A percentile compares a stretch with the other conserved stretches of the same genome.
Conservation (phyloP, 2,888 invertebrate genomes). For the Lampropteryx suffumata region DNA sequence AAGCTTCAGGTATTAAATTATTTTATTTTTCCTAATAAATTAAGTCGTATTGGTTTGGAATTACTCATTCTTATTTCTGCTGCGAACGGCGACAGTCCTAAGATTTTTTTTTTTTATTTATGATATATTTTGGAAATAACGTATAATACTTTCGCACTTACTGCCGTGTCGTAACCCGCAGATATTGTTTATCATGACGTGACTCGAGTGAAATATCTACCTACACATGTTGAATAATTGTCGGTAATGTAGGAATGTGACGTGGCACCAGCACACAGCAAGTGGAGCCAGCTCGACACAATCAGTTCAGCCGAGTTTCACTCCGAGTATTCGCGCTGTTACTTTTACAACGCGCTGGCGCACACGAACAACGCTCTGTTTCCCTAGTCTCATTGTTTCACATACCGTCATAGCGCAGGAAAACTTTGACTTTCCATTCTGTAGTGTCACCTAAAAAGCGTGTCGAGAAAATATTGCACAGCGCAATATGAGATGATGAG, state of each 20-base stretch:
- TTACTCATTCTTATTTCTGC: too few relatives aligned
- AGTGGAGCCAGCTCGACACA: conserved; percentile 47
- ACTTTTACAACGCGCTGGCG: conserved; percentile 81
- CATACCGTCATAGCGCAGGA: conserved; percentile 48
- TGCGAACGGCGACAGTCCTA: too few relatives aligned
- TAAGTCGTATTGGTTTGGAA: too few relatives aligned
- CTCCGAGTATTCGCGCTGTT: conserved; percentile 80
- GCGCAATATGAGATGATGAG: conserved; percentile 1
- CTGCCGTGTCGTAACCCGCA: conserved; percentile 24
- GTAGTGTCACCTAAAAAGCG: conserved; percentile 39
- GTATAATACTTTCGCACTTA: conserved; percentile 14
- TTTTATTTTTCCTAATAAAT: too few relatives aligned
- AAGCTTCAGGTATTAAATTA: too few relatives aligned
- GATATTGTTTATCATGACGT: conserved; percentile 35
- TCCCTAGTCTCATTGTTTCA: conserved; percentile 75
- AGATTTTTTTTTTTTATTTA: too few relatives aligned
- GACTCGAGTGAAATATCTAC: conserved; percentile 46
- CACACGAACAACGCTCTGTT: conserved; percentile 80
- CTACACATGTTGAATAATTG: conserved; percentile 51
- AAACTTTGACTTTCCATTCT: conserved; percentile 74
- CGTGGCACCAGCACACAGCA: conserved; percentile 47
- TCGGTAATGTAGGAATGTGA: conserved; percentile 65
- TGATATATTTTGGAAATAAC: too few relatives aligned
- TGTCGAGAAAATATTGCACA: conserved; percentile 24
- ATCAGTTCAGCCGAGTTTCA: conserved; percentile 80